Conservation (phyloP, 2,797 vertebrate species). For the Oophaga sylvatica region DNA sequence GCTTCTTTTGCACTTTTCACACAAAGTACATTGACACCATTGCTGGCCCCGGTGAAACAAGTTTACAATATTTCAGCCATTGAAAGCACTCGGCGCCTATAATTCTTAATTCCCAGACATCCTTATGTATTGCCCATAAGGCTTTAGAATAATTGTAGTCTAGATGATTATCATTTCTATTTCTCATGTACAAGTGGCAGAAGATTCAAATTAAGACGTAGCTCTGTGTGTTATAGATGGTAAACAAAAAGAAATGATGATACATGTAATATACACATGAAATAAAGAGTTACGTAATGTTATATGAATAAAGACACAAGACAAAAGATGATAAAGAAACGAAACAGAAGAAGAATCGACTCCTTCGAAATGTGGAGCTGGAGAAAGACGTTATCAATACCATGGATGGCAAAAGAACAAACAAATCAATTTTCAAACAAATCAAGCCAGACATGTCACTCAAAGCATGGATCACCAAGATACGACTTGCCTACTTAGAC, state of each 20-base stretch:
- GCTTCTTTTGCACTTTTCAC: slow-evolving; percentile 85
- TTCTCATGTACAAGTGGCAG: background rate
- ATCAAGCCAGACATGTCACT: too few species aligned
- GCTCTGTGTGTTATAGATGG: background rate
- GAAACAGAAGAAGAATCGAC: too few species aligned
- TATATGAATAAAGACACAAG: too few species aligned
- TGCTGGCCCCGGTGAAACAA: slow-evolving; percentile 76
- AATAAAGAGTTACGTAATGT: too few species aligned
- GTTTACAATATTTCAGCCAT: slow-evolving; percentile 82
- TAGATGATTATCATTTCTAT: background rate
- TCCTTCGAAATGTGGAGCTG: too few species aligned
- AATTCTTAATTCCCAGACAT: slow-evolving; percentile 73
- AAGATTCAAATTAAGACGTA: background rate
- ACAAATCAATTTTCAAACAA: too few species aligned
- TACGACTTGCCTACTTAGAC: too few species aligned
- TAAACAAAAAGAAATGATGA: background rate
- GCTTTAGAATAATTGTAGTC: slow-evolving; percentile 40
- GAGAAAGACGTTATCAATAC: too few species aligned
- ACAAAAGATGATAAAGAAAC: too few species aligned
- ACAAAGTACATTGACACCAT: slow-evolving; percentile 82
- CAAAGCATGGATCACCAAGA: too few species aligned
- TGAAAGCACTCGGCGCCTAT: slow-evolving; percentile 69
- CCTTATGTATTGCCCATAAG: slow-evolving; percentile 64
- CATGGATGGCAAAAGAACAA: too few species aligned
- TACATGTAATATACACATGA: background rate